These are phyloP conservation scores for Tokudaia muenninki DNA, from an alignment of 2,797 vertebrate genomes.

Conservation along the genomic window DNA sequence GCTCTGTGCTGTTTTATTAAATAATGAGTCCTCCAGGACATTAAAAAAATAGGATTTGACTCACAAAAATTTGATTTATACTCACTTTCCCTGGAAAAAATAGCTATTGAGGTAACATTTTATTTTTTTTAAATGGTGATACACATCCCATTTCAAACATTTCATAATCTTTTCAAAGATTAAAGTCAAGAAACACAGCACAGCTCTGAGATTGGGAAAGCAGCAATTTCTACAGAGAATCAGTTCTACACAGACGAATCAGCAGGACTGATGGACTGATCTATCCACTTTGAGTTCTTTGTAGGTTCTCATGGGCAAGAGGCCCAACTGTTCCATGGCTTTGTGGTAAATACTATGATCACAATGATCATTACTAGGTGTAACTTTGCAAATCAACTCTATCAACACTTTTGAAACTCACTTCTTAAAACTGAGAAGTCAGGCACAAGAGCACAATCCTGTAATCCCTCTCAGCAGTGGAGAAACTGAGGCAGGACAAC, in stretches of 20 bases:
- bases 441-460: background rate
- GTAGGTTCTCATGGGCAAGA: background rate
- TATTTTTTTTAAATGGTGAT: slow-evolving; percentile 71
- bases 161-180: slow-evolving; percentile 75
- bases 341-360: slow-evolving; percentile 55
- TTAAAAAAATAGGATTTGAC: slow-evolving; percentile 80
- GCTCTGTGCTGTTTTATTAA: slow-evolving; percentile 79
- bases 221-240: slow-evolving; percentile 50
- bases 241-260: slow-evolving; percentile 1
- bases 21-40: slow-evolving; percentile 77
- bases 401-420: slow-evolving; percentile 42
- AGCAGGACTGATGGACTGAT: background rate
- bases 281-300: background rate
- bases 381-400: slow-evolving; percentile 45
- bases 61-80: slow-evolving; percentile 79
- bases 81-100: slow-evolving; percentile 74
- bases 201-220: slow-evolving; percentile 33
- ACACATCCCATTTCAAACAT: slow-evolving; percentile 66
- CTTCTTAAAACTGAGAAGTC: background rate
- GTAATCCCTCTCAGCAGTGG: background rate
- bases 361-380: background rate
- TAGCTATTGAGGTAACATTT: slow-evolving; percentile 61
- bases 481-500: background rate
- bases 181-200: slow-evolving; percentile 59
- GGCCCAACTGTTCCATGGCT: background rate